A percentile compares a stretch with the other conserved stretches of the same genome.
Evolutionary conservation across 1,140 invertebrate genomes (phyloP).

Genomic region (Muscidifurax raptorellus): DNA sequence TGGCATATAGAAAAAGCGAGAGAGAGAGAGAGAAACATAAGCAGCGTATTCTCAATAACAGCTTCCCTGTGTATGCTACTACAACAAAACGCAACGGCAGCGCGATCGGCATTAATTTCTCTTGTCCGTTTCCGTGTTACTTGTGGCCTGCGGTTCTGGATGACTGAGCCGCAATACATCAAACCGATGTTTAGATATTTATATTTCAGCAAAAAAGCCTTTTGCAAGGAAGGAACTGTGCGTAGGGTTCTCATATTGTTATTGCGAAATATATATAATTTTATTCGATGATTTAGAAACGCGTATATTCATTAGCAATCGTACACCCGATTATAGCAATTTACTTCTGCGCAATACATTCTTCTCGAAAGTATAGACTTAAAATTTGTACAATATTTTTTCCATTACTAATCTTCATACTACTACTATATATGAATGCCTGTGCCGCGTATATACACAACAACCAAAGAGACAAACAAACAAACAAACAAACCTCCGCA

Average conservation of each 20-base stretch:
- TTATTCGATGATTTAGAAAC: too few relatives aligned
- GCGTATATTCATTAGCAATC: too few relatives aligned
- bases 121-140: conserved; percentile 9
- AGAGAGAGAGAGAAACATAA: neutral
- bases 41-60: conserved; percentile 5
- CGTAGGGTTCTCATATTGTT: too few relatives aligned
- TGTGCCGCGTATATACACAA: too few relatives aligned
- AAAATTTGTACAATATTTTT: too few relatives aligned
- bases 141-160: conserved; percentile 8
- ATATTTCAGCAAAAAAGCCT: neutral
- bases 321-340: too few relatives aligned
- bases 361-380: too few relatives aligned
- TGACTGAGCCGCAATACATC: conserved; percentile 9
- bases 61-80: neutral
- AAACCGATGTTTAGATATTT: conserved; percentile 1
- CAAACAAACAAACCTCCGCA: neutral
- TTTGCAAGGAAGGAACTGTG: too few relatives aligned
- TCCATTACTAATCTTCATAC: too few relatives aligned
- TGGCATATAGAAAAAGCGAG: neutral
- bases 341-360: neutral
- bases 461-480: neutral
- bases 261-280: too few relatives aligned
- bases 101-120: conserved; percentile 26
- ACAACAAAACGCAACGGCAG: neutral
- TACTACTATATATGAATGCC: too few relatives aligned